These are phyloP conservation scores for Bicyclus anynana DNA, from an alignment of 1,140 invertebrate species.

Conservation along the genomic window DNA sequence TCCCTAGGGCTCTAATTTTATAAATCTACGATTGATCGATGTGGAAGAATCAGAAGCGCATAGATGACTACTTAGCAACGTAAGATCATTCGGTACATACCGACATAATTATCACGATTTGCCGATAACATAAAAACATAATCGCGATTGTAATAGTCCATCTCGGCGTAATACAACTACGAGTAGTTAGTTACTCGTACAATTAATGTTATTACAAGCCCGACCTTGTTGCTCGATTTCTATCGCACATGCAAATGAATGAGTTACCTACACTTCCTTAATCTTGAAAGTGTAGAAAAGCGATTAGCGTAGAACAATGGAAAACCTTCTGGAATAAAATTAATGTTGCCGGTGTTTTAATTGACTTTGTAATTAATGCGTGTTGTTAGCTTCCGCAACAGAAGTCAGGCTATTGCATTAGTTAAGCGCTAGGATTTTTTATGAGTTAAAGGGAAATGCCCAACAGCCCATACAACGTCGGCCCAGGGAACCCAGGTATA, in stretches of 20 bases:
- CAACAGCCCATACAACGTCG: too few species aligned
- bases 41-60: too few species aligned
- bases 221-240: conserved; percentile 49
- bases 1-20: too few species aligned
- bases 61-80: background rate
- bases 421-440: background rate
- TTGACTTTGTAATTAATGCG: conserved; percentile 1
- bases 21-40: too few species aligned
- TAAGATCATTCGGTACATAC: background rate
- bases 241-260: conserved; percentile 32
- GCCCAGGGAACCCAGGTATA: too few species aligned
- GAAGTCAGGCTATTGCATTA: background rate
- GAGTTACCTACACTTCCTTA: conserved; percentile 9
- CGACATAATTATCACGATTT: background rate
- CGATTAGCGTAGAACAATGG: conserved; percentile 5
- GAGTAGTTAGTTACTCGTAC: conserved; percentile 18
- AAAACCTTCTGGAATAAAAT: conserved; percentile 8
- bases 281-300: conserved; percentile 11
- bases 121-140: conserved; percentile 21
- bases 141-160: conserved; percentile 28
- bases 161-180: conserved; percentile 29
- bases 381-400: background rate
- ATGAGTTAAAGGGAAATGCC: too few species aligned
- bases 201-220: conserved; percentile 49
- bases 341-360: conserved; percentile 2